Base-by-base conservation (phyloP, 2,797 vertebrate genomes). In the Sebastes baramenuke region DNA sequence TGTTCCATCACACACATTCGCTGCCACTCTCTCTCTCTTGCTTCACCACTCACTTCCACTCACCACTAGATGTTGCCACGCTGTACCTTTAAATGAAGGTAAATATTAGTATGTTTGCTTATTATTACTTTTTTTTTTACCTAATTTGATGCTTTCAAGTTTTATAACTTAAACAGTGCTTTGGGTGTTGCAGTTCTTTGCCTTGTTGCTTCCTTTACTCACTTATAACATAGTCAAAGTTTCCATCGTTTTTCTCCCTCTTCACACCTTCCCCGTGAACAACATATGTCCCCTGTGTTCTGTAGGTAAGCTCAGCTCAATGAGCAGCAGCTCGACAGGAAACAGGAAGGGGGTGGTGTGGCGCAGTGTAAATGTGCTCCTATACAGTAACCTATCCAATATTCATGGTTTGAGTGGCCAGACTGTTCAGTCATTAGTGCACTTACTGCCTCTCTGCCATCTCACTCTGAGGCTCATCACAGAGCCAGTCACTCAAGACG, bases 381-480 rank as follows among this genome's bases (percentile, higher is more conserved):
- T 77, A 75, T 82, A 79, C 20, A 32, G 25, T 18, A 42, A 14
- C 60, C 11, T 89, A 94, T 95, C 79, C 85, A 95, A 93, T 93
- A 96, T 95, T 95, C 79, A 95, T 93, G 87, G 62, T 46, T 81
- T 83, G 87, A 95, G 93, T 92, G 87, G 82, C 74, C 79, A 73
- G 83, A 87, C 90, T 82, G 83, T 86, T 90, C 60, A 89, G 90
- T 95, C 93, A 95, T 95, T 95, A 95, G 90, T 93, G 92, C 92
- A 89, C 92, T 94, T 93, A 93, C 89, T 88, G 82, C 87, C 74
- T 74, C 54, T 78, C 87, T 86, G 85, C 88, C 89, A 82, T 88
- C 79, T 87, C 81, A 74, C 67, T 87, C 75, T 65, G 65, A 78
- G 34, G 79, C 86, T 92, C 85, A 91, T 93, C 92, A 80, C 69